Percentiles rank a stretch among this genome's conserved stretches.
These are phyloP conservation scores for Xanthia icteritia DNA, from an alignment of 2,888 invertebrate species.

Conservation along the genomic window DNA sequence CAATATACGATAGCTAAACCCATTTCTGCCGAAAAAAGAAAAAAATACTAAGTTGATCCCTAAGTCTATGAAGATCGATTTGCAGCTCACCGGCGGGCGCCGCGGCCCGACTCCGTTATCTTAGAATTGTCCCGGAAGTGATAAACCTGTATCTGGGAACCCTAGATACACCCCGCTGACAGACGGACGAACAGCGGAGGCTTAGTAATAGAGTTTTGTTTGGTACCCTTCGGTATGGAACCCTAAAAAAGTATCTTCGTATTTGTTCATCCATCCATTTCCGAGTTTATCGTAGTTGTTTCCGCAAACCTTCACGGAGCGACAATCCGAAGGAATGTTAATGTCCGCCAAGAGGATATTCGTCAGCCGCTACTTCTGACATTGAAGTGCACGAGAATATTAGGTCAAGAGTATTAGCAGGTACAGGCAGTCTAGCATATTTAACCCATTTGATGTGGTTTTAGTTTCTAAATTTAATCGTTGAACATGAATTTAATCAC, in stretches of 20 bases:
- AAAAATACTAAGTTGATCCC: too few relatives aligned
- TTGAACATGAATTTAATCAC: background rate
- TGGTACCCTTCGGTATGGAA: too few relatives aligned
- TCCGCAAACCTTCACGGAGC: constrained; percentile 63
- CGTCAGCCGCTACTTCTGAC: constrained; percentile 10
- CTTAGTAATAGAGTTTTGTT: too few relatives aligned
- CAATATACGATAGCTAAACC: too few relatives aligned
- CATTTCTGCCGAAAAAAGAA: too few relatives aligned
- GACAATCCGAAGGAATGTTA: constrained; percentile 52
- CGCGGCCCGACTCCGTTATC: too few relatives aligned
- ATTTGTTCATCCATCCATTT: constrained; percentile 24
- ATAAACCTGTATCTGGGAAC: too few relatives aligned
- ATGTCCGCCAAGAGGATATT: constrained; percentile 56
- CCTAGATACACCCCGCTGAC: too few relatives aligned
- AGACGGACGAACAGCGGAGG: too few relatives aligned
- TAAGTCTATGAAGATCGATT: too few relatives aligned
- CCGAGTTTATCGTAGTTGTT: constrained; percentile 38
- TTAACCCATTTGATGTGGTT: background rate
- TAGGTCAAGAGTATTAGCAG: constrained; percentile 2
- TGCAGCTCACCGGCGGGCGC: too few relatives aligned
- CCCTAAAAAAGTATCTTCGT: background rate
- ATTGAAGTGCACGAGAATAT: constrained; percentile 27
- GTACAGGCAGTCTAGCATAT: background rate
- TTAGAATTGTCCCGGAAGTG: too few relatives aligned
- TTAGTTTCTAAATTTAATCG: background rate